Base-by-base conservation (phyloP, 1,140 invertebrate species). In the Drosophila leontia region DNA sequence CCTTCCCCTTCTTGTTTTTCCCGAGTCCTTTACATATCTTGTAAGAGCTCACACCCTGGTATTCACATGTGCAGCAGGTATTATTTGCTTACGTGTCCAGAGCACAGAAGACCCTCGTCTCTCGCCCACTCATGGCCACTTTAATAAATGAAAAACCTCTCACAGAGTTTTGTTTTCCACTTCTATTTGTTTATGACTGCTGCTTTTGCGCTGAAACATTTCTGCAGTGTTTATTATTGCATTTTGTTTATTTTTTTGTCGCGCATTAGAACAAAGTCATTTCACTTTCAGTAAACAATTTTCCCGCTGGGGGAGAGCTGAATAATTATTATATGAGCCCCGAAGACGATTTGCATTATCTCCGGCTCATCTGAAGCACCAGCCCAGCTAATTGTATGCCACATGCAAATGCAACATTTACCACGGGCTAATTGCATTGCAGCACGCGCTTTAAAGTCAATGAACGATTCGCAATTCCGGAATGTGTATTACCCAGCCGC, bases 391-490 rank as follows among this genome's bases (percentile, higher is more conserved):
- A 84, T 84, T 84, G 65, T 51, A 50, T 60, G 44, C 45, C 67
- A 83, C 83, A 87, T 87, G 83, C 83, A 84, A 87, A 70, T 77
- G 56, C 72, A 75, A 74, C 84, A 87, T 88, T 87, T 84, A 77
- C 55, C 41, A 57, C 39, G 34, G 42, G 84, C 84, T 87, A 87
- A 87, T 87, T 87, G 84, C 84, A 78, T 75, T 87, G 79, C 77
- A 63, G 58, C 84, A 87, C 84, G 84, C 80, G 84, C 78, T 87
- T 87, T 80, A 88, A 90, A 87, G 84, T 87, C 84, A 87, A 87
- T 90, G 84, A 84, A 84, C 84, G 84, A 70, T 68, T 83, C 48
- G 63, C 48, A 61, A 69, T 76, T 50, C 45, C 45, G 34, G 15
- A 19, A 60, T n/a, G 9, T 63, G 29, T 26, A 67, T 63, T 63